Evolutionary conservation across 2,888 invertebrate species (phyloP), one percentile per base, ranked within the genome.

Genomic region (Ceriagrion tenellum): DNA sequence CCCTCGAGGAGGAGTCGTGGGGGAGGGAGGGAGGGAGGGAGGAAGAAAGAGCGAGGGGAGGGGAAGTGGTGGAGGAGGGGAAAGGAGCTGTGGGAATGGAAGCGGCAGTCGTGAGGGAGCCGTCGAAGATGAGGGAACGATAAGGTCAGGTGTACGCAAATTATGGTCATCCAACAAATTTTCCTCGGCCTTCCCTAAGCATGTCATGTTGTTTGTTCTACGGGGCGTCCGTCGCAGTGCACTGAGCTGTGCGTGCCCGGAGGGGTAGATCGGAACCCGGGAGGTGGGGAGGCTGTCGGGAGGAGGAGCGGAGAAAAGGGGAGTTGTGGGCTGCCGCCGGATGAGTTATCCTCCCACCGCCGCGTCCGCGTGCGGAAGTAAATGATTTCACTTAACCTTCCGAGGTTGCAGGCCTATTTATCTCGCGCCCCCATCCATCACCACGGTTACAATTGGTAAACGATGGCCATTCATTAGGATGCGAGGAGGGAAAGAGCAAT

Each of bases 101-200:
- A 88, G 88, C 88, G 88, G 88, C 47, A 47, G 35, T 88, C 35
- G 88, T 88, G 88, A 40, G 35, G 23, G 47, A 35, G 47, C 35
- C 89, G 47, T 47, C 89, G 89, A 89, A 89, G 89, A 89, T 89
- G 89, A 89, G 55, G 13, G 89, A 81, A 35, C 55, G 47, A 89
- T 55, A 89, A 89, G 89, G 89, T 89, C 55, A 89, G n/a, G 47
- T 55, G 89, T 89, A 89, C 55, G 89, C 89, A 89, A 89, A 89
- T 89, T 89, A 55, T 55, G 47, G 89, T 55, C 47, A 89, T 89
- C 89, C 47, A 47, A 55, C 89, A 89, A 55, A 89, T 81, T 81
- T 35, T 81, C 81, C 81, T 81, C 35, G 81, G 81, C 81, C 81
- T 81, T 81, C 81, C 81, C 18, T 35, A 13, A 35, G 81, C 81